Evolutionary conservation across 2,888 invertebrate species (phyloP), one percentile per base, ranked within the genome.

Genomic region (Cenopis cana): DNA sequence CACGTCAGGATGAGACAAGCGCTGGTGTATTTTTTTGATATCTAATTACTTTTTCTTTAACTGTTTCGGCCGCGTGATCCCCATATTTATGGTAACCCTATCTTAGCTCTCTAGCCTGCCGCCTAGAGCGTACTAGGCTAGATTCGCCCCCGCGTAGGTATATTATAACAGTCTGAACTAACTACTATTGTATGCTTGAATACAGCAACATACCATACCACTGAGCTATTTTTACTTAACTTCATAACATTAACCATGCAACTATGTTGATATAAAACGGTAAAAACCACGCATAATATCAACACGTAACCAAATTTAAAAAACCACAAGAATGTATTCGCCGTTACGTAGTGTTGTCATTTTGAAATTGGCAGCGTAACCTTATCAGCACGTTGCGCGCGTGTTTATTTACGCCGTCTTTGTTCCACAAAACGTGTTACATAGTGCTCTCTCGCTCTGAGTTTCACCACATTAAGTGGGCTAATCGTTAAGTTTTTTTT

Each of bases 211-310:
- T 17, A 8, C 14, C 3, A 9, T 10, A 8, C 8, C 41, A 46
- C 38, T 9, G 18, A 46, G 24, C 24, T 46, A 59, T 59, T 59
- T 46, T 41, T 60, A 60, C n/a, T 9, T 57, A 11, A 24, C 29
- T 17, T 38, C 12, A 2, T 57, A 33, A 17, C 38, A 29, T 17
- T n/a, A 29, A 14, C 12, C 29, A 50, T 12, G 38, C 57, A 59
- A 62, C 62, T 18, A 52, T 17, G 36, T 46, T 46, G 20, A n/a
- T 50, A 64, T 64, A 36, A n/a, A 52, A 54, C 52, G 64, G 64
- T 64, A 54, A 64, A 33, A 64, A 38, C 64, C 64, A 14, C 52
- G 38, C 38, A 64, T 64, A 64, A 38, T n/a, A 64, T 52, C 38
- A 38, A 54, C 20, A 64, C 0, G 14, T 18, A 38, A 54, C 64